Base-by-base conservation (phyloP, 2,113 vertebrate genomes). In the Podilymbus podiceps region DNA sequence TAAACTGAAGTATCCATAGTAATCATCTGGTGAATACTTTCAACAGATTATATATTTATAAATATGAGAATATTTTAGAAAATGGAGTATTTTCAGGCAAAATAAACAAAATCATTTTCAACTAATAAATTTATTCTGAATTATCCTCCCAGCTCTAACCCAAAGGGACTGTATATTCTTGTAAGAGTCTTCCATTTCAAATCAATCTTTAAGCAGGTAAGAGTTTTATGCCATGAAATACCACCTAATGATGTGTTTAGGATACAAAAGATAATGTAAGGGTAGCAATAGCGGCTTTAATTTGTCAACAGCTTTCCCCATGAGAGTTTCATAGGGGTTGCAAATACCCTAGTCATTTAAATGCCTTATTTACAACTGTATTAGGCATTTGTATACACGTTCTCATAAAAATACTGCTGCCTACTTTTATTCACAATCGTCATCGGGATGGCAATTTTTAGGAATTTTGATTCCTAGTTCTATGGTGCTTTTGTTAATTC, bases 241-340 rank as follows among this genome's bases (percentile, higher is more conserved):
- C 90, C 95, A 90, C 82, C 93, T 96, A 94, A 94, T 95, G 92
- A 95, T 88, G 82, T 96, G 93, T 94, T 97, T 94, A 93, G 90
- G 96, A 90, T 89, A 95, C 90, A 94, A 94, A 91, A 96, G 85
- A 88, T 96, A 95, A 91, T 91, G 67, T 62, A 93, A 88, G 91
- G 90, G 74, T 58, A 93, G 85, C 89, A 88, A 74, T 24, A 94
- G 93, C 18, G 11, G 75, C 88, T 96, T 97, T 95, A 93, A 91
- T 96, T 96, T 96, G 93, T 97, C 93, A 96, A 86, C 89, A 96
- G 88, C 85, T 93, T 93, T 63, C 85, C 91, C 85, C 95, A 38
- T 46, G 95, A 90, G 95, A 94, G 55, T 96, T 96, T 59, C 92
- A 67, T 31, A 33, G 93, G 88, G 67, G 62, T 77, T 95, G 85